Percentiles rank a stretch among this genome's conserved stretches.
phyloP scores from a whole-genome alignment of 2,888 invertebrate species.

The Polymixis lichenea region DNA sequence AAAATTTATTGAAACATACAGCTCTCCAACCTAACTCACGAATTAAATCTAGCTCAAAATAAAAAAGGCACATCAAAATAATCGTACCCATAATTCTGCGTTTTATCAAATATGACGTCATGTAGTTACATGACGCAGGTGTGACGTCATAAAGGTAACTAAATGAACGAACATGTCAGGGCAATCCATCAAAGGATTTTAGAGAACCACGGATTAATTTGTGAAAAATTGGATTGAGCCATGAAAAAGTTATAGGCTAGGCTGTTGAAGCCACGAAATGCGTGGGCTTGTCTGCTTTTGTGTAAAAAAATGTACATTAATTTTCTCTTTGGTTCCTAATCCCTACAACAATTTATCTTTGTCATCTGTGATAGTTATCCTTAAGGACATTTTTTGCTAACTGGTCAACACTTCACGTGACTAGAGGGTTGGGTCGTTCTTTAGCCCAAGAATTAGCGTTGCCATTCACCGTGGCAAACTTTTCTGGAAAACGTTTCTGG shows the following conservation, averaged over 20 bases:
- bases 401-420: too few relatives aligned
- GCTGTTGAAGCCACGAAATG: conserved; percentile 25
- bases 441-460: too few relatives aligned
- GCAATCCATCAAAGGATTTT: conserved; percentile 59
- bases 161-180: conserved; percentile 46
- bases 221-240: conserved; percentile 63
- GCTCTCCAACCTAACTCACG: not conserved
- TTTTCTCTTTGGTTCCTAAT: not conserved
- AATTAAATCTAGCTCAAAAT: conserved; percentile 7
- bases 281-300: not conserved
- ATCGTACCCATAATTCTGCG: not conserved
- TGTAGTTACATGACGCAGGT: conserved; percentile 17
- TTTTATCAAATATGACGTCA: conserved; percentile 20
- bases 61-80: conserved; percentile 3
- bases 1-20: not conserved
- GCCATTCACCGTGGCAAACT: too few relatives aligned
- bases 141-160: conserved; percentile 38
- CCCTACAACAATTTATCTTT: too few relatives aligned
- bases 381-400: too few relatives aligned
- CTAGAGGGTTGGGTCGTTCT: too few relatives aligned
- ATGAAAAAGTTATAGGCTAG: conserved; percentile 60
- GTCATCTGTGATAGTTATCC: too few relatives aligned
- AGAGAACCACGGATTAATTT: conserved; percentile 61
- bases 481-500: too few relatives aligned
- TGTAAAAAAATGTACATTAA: not conserved